Base-by-base conservation (phyloP, 2,113 vertebrate genomes). In the Austrofundulus limnaeus region DNA sequence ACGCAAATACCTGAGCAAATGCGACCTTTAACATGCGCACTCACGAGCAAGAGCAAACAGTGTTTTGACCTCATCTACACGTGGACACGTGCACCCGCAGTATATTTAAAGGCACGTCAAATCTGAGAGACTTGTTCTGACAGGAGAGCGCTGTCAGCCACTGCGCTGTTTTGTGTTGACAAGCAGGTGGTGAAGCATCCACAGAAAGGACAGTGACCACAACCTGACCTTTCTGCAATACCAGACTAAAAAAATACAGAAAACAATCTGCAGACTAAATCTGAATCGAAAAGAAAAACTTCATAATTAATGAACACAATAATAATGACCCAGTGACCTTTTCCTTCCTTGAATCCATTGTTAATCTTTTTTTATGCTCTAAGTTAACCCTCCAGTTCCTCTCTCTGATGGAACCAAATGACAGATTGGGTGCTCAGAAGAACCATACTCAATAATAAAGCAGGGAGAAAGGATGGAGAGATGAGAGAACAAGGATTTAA, bases 401-500 rank as follows among this genome's bases (percentile, higher is more conserved):
- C n/a, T 24, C 50, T 65, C 38, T 68, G 59, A 77, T 58, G 16
- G 24, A 46, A 37, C 55, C 6, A 34, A 61, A 58, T 25, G 1
- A 59, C 64, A 71, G 60, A 66, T 55, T 58, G 68, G 72, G 23
- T 14, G 37, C 48, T 62, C 59, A 70, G 68, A 83, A 61, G 70
- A 76, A 51, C 50, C 16, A 7, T 55, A 59, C 78, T 87, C 61
- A 91, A 88, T 86, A 87, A 89, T 87, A 78, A 87, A 82, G 86
- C 56, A 64, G 72, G 46, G 28, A 63, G 53, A 61, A 47, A 48
- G 71, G 78, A 84, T 73, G 66, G 53, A 79, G 71, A 63, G 73
- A 78, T 78, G 70, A 80, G 67, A 69, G 68, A 47, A 62, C 75
- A 62, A 51, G 70, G 65, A 80, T 78, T 78, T 75, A 34, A 28